A percentile compares a stretch with the other conserved stretches of the same genome.
These are phyloP conservation scores for Mormyrus lacerda DNA, from an alignment of 2,113 vertebrate genomes.

Conservation along the genomic window DNA sequence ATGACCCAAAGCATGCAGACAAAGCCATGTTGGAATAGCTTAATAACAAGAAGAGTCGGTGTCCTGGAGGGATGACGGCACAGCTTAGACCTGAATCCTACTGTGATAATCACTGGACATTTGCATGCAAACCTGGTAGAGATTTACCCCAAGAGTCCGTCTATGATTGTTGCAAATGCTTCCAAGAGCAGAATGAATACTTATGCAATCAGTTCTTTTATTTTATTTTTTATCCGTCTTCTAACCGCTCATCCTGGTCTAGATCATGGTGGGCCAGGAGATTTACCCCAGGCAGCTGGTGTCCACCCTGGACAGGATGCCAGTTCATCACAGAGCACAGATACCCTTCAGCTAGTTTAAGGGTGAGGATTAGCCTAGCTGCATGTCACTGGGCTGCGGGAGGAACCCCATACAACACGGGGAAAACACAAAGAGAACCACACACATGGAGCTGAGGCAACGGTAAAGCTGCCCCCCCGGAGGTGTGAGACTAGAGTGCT, in stretches of 20 bases:
- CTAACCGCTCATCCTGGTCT: neutral
- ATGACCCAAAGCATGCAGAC: neutral
- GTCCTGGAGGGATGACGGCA: neutral
- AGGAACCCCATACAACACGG: neutral
- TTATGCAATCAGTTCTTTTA: neutral
- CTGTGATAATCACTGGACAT: neutral
- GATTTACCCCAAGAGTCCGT: neutral
- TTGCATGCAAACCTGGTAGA: neutral
- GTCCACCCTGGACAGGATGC: neutral
- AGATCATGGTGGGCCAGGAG: neutral
- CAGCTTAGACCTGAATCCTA: neutral
- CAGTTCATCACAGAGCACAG: neutral
- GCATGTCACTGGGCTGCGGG: neutral
- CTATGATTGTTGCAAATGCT: neutral
- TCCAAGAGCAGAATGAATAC: neutral
- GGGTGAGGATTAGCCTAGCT: neutral
- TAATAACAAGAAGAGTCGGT: neutral
- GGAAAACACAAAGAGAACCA: neutral
- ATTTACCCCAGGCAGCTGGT: neutral
- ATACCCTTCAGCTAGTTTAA: neutral
- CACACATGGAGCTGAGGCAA: neutral
- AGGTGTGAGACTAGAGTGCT: neutral
- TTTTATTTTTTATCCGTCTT: neutral
- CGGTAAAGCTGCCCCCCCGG: neutral
- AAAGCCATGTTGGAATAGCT: slow-evolving; percentile 1